Evolutionary conservation across 2,113 vertebrate genomes (phyloP).

Genomic region (Cottus gobio): DNA sequence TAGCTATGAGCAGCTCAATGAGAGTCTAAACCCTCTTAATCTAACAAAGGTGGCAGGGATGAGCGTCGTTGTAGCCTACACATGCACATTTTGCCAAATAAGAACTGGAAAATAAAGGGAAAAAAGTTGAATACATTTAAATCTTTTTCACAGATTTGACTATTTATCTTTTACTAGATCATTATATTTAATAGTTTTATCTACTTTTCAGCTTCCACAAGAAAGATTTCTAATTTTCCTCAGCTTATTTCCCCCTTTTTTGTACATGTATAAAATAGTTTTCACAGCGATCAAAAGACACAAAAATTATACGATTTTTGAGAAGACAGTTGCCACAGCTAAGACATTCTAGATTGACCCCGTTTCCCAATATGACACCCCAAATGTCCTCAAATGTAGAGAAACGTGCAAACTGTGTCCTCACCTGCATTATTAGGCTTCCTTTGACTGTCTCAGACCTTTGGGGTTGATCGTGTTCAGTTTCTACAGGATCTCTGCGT

Average conservation of each 20-base stretch:
- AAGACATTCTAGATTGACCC: neutral
- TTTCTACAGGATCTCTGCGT: neutral
- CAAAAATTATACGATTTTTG: neutral
- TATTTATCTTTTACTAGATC: neutral
- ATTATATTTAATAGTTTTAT: neutral
- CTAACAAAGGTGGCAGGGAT: neutral
- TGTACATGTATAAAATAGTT: neutral
- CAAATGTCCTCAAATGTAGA: neutral
- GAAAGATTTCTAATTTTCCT: neutral
- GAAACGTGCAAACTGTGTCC: neutral
- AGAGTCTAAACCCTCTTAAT: neutral
- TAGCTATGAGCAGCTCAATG: neutral
- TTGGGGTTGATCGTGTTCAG: neutral
- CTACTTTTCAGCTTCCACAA: neutral
- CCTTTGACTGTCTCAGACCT: neutral
- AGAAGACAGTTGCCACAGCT: neutral
- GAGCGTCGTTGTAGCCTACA: neutral
- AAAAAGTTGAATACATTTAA: neutral
- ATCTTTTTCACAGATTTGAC: neutral
- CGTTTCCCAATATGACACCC: neutral
- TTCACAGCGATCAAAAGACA: neutral
- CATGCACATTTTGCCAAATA: neutral
- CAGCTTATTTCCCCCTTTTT: neutral
- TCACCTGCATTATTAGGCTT: neutral
- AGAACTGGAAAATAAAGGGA: neutral